phyloP scores from a whole-genome alignment of 2,888 invertebrate species.

The Epistrophella euchroma region DNA sequence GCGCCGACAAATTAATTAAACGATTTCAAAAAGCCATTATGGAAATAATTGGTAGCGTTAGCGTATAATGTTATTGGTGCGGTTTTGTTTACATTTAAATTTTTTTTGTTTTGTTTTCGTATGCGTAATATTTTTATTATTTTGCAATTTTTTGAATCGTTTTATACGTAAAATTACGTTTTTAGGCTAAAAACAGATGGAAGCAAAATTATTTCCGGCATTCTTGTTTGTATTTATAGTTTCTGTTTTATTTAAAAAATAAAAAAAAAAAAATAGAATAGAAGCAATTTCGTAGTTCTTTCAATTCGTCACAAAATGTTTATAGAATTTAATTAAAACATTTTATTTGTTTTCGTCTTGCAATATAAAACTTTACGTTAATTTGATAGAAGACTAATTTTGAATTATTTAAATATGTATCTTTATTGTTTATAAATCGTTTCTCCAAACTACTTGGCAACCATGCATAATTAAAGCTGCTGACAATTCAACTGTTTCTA shows the following conservation, averaged over 20 bases:
- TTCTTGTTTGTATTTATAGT: not conserved
- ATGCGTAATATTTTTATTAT: not conserved
- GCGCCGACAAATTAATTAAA: conserved; percentile 17
- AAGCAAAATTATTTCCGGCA: not conserved
- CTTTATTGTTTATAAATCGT: not conserved
- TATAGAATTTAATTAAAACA: not conserved
- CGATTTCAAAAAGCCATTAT: conserved; percentile 6
- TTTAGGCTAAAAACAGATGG: conserved; percentile 10
- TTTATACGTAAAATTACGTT: not conserved
- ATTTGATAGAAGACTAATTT: too few species aligned
- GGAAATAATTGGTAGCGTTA: not conserved
- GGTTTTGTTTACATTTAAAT: not conserved
- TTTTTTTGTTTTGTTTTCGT: conserved; percentile 2
- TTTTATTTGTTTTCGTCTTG: not conserved
- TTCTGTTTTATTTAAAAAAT: not conserved
- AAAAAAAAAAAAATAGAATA: not conserved
- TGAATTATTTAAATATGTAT: too few species aligned
- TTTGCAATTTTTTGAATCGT: not conserved
- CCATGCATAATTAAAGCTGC: not conserved
- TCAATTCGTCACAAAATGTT: not conserved
- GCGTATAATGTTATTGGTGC: conserved; percentile 5
- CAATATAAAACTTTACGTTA: too few species aligned
- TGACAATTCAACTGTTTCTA: not conserved
- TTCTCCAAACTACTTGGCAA: not conserved
- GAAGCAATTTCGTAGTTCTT: not conserved